A percentile compares a stretch with the other conserved stretches of the same genome.
These are phyloP conservation scores for Florisuga fusca DNA, from an alignment of 2,797 vertebrate genomes.

Conservation along the genomic window DNA sequence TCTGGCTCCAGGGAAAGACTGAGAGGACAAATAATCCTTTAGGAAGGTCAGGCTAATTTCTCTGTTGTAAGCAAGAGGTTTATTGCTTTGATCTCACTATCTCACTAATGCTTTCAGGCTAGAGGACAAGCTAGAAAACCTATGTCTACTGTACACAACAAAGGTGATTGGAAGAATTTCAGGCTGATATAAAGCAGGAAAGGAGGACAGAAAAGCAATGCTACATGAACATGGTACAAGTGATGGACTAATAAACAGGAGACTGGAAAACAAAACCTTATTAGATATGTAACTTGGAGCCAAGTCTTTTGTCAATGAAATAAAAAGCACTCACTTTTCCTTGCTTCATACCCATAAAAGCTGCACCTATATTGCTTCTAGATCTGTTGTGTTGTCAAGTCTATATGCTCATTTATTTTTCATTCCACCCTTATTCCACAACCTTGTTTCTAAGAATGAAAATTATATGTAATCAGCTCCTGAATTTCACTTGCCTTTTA, in stretches of 20 bases:
- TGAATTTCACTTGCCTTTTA: not conserved
- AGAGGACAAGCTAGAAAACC: not conserved
- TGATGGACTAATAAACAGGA: conserved; percentile 2
- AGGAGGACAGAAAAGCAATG: not conserved
- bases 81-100: not conserved
- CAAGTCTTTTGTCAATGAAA: not conserved
- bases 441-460: not conserved
- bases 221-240: not conserved
- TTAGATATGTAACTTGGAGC: not conserved
- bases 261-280: conserved; percentile 1
- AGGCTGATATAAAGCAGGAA: not conserved
- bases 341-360: not conserved
- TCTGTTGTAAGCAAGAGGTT: not conserved
- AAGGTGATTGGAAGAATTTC: not conserved
- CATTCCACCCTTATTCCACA: not conserved
- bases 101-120: not conserved
- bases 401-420: not conserved
- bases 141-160: not conserved
- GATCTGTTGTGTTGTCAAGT: not conserved
- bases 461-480: not conserved
- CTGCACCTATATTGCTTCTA: not conserved
- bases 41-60: not conserved
- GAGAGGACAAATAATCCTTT: not conserved
- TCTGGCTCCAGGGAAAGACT: not conserved
- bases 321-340: not conserved